Base-by-base conservation (phyloP, 2,888 invertebrate genomes). In the Empis livida region DNA sequence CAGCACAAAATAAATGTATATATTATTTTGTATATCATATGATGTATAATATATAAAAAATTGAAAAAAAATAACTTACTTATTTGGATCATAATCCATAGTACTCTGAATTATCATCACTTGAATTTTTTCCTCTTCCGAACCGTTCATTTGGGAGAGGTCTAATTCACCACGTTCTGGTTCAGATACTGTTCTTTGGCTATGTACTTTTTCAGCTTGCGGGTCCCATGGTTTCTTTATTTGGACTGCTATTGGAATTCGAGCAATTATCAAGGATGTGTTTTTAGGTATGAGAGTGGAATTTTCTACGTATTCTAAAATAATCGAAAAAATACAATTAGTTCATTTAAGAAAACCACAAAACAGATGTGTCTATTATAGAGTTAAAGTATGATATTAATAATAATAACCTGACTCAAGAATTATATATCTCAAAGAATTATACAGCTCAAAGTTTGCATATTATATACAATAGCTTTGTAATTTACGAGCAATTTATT, bases 61-160 rank as follows among this genome's bases (percentile, higher is more conserved):
- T 17, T 44, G 4, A 17, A 38, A 2, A 13, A 38, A 38, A 13
- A 46, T 44, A 37, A 69, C 83, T 80, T 78, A 97, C 93, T 93
- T 93, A 71, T 92, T 88, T 53, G 94, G 92, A 71, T 95, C 93
- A 74, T 96, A 99, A 65, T 95, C 95, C 66, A 87, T 84, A 31
- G 95, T 94, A 30, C 96, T 94, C 68, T 96, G 95, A 53, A 87
- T 80, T 80, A 96, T 95, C 91, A 97, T 95, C 52, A 93, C 93
- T 67, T 85, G 84, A 60, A 99, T 94, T 73, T 96, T 96, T 64
- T 99, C 96, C 64, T 93, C 93, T 73, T 99, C 99, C 45, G 91
- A 87, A 53, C 89, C 90, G 73, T 92, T 89, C 72, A 93, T 80
- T 69, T 82, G 84, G 40, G 88, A 82, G 56, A 95, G 72, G 73